Percentiles rank a stretch among this genome's conserved stretches.
Conservation (phyloP, 2,797 vertebrate genomes). For the Clamator glandarius region DNA sequence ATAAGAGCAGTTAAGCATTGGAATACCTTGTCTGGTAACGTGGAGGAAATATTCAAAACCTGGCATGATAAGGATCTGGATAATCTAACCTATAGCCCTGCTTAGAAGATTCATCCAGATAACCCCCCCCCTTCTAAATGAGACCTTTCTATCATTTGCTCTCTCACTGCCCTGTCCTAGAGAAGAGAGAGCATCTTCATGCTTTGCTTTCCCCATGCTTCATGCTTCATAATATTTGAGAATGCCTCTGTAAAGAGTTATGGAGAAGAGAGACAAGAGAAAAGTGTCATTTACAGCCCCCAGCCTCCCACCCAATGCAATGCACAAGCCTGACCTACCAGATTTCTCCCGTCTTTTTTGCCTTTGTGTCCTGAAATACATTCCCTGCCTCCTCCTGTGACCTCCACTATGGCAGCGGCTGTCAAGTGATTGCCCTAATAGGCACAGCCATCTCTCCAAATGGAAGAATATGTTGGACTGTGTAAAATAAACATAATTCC, state of each 20-base stretch:
- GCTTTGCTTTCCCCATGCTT: background rate
- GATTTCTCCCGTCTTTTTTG: background rate
- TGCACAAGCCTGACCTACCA: background rate
- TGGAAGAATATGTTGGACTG: background rate
- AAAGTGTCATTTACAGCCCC: background rate
- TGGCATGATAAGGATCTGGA: background rate
- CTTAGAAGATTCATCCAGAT: background rate
- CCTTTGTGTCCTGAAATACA: background rate
- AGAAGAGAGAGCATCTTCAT: background rate
- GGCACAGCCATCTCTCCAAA: background rate
- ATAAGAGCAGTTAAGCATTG: background rate
- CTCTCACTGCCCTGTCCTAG: background rate
- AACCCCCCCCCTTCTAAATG: background rate
- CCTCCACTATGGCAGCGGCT: background rate
- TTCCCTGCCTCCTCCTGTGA: background rate
- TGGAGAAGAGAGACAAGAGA: background rate
- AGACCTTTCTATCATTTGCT: background rate
- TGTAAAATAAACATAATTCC: slow-evolving; percentile 14
- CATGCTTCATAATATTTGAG: background rate
- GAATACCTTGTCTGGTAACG: background rate
- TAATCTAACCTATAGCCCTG: background rate
- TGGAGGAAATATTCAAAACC: background rate
- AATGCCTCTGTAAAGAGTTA: background rate
- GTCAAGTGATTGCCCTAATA: background rate
- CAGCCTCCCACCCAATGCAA: background rate